Percentiles rank a stretch among this genome's conserved stretches.
Conservation (phyloP, 2,888 invertebrate species). For the Campoplex nolae region DNA sequence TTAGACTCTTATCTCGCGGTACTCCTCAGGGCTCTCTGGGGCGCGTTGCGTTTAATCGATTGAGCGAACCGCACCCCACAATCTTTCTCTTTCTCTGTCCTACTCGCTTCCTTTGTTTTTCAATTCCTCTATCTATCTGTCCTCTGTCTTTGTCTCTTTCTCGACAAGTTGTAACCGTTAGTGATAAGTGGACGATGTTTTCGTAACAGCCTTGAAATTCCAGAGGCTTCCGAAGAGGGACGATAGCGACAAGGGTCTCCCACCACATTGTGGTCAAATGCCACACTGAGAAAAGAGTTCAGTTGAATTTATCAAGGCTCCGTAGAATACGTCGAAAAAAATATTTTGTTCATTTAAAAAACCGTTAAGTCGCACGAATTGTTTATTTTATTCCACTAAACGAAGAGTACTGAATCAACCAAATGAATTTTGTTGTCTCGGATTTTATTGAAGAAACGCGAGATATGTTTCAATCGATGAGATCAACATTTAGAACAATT, state of each 20-base stretch:
- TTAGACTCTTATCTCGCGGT: slow-evolving; percentile 73
- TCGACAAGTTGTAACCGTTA: slow-evolving; percentile 16
- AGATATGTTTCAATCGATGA: no score
- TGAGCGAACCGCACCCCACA: slow-evolving; percentile 62
- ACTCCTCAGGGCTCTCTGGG: slow-evolving; percentile 56
- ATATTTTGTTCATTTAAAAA: no score
- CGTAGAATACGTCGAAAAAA: no score
- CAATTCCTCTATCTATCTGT: neutral
- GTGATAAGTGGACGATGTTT: slow-evolving; percentile 15
- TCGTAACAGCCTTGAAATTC: slow-evolving; percentile 54
- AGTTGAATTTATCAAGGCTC: no score
- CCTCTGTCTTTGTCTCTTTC: slow-evolving; percentile 5
- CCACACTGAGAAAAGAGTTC: neutral
- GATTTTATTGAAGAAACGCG: no score
- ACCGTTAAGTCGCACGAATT: no score
- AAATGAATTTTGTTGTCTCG: no score
- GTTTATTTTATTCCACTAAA: no score
- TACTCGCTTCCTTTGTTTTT: slow-evolving; percentile 16
- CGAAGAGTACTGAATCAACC: no score
- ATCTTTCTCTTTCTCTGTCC: slow-evolving; percentile 28
- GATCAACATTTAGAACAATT: no score
- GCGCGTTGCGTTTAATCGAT: slow-evolving; percentile 76
- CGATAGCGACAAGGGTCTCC: no score
- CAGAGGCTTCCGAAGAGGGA: slow-evolving; percentile 20
- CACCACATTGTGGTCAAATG: neutral